Evolutionary conservation across 2,113 vertebrate genomes (phyloP).

Genomic region (Cnemophilus loriae): DNA sequence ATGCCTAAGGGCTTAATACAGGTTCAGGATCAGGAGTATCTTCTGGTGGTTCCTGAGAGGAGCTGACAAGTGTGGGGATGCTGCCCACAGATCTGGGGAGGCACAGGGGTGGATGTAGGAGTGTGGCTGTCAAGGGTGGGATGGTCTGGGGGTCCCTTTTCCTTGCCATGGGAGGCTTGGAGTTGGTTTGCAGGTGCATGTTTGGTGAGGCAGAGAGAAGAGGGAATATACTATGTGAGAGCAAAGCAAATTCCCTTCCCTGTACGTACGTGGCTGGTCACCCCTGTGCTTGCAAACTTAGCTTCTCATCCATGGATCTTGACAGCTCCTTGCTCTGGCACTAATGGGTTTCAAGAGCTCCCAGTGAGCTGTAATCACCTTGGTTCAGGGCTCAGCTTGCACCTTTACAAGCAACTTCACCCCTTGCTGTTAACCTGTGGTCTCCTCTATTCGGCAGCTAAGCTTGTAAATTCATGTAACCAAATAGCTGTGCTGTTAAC

Average conservation of each 20-base stretch:
- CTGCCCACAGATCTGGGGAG: fast-evolving
- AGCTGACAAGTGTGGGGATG: fast-evolving
- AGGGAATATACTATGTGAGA: background rate
- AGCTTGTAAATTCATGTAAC: constrained; percentile 64
- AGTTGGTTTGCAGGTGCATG: background rate
- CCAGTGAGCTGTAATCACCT: constrained; percentile 19
- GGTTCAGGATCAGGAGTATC: background rate
- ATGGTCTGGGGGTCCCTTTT: background rate
- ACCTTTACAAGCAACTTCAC: constrained; percentile 61
- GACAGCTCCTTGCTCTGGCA: constrained; percentile 46
- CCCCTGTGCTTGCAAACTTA: background rate
- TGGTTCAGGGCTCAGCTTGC: constrained; percentile 59
- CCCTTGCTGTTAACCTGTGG: constrained; percentile 49
- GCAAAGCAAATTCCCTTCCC: constrained; percentile 15
- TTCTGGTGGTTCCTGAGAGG: background rate
- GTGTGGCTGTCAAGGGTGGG: background rate
- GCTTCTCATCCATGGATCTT: constrained; percentile 34
- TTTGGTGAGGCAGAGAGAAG: background rate
- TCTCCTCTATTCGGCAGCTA: constrained; percentile 13
- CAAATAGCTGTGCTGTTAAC: constrained; percentile 57
- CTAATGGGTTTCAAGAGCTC: constrained; percentile 47
- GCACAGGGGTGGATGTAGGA: fast-evolving
- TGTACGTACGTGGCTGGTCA: background rate
- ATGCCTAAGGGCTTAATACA: background rate
- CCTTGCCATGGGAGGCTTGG: background rate